Conservation (phyloP, 2,888 invertebrate genomes). For the Eurytoma adleriae region DNA sequence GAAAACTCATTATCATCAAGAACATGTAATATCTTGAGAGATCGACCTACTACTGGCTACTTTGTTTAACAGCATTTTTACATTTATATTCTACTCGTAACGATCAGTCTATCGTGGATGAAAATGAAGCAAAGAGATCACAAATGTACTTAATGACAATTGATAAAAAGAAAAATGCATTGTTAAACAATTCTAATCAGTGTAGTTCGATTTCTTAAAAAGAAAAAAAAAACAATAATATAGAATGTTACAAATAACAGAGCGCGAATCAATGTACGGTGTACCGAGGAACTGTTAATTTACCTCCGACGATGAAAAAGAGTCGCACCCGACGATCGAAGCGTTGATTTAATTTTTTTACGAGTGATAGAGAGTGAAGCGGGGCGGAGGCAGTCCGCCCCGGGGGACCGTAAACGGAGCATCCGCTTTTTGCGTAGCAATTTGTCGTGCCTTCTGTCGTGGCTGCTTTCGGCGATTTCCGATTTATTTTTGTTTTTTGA, state of each 20-base stretch:
- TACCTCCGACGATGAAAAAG: constrained; percentile 34
- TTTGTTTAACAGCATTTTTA: neutral
- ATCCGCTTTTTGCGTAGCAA: constrained; percentile 69
- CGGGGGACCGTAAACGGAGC: constrained; percentile 51
- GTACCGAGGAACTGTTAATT: constrained; percentile 42
- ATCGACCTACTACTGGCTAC: constrained; percentile 13
- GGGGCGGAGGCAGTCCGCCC: no score
- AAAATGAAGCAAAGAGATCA: neutral
- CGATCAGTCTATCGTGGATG: neutral
- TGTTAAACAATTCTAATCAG: neutral
- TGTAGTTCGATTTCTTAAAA: constrained; percentile 20
- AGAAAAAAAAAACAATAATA: constrained; percentile 13
- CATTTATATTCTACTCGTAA: neutral
- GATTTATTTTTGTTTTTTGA: constrained; percentile 66
- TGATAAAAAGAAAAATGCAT: neutral
- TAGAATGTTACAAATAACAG: constrained; percentile 26
- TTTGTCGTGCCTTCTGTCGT: constrained; percentile 74
- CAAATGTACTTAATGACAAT: neutral
- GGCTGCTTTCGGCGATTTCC: constrained; percentile 71
- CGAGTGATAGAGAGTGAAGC: constrained; percentile 25
- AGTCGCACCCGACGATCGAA: constrained; percentile 39
- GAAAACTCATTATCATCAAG: constrained; percentile 32
- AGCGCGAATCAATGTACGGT: constrained; percentile 49
- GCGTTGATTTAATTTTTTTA: constrained; percentile 52
- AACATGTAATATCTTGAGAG: constrained; percentile 22